A percentile compares a stretch with the other conserved stretches of the same genome.
Evolutionary conservation across 2,797 vertebrate genomes (phyloP).

Genomic region (Thamnophis elegans): DNA sequence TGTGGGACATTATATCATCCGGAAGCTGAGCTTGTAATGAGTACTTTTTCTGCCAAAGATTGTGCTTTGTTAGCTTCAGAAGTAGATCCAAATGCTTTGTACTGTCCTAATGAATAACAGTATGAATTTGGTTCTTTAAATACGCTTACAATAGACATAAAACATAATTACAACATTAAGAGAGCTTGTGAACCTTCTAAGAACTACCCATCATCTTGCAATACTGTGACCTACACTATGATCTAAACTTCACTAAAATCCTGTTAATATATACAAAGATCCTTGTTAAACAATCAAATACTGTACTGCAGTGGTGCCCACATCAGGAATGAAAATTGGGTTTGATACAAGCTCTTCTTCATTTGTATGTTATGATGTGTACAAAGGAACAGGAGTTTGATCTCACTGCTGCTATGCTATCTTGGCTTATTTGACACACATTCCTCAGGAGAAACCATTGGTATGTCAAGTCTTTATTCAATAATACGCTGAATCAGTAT

Average conservation of each 20-base stretch:
- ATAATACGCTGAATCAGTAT: neutral
- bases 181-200: neutral
- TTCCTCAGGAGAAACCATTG: neutral
- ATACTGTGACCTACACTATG: neutral
- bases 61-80: neutral
- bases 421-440: neutral
- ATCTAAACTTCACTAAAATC: neutral
- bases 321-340: neutral
- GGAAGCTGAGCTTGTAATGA: neutral
- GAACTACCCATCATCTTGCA: neutral
- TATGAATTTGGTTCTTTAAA: neutral
- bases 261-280: neutral
- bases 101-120: neutral
- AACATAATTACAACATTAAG: neutral
- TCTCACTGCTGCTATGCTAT: neutral
- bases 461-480: neutral
- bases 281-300: neutral
- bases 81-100: neutral
- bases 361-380: neutral
- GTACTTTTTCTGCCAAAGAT: neutral
- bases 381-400: neutral
- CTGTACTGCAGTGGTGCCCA: neutral
- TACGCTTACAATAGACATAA: neutral
- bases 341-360: neutral
- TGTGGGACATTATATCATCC: neutral